These are phyloP conservation scores for Euphysa ruthae DNA, from an alignment of 30 jellyfish, hydroid and myxozoan species.

Conservation along the genomic window DNA sequence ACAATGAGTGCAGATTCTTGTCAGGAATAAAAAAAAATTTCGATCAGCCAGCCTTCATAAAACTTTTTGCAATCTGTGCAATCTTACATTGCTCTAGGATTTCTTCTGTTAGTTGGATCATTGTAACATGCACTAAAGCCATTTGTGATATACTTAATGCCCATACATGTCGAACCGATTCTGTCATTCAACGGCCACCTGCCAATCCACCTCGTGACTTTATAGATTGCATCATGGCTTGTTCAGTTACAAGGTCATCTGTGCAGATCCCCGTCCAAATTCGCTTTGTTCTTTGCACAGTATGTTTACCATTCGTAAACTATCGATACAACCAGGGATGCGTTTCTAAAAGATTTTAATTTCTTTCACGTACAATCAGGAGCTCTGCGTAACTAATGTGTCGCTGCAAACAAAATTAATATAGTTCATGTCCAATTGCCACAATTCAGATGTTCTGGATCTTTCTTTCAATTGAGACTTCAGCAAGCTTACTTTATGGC, in stretches of 20 bases:
- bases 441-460: no score
- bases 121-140: slow-evolving; percentile 29
- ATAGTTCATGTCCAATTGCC: no score
- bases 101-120: slow-evolving; percentile 17
- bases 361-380: slow-evolving; percentile 22
- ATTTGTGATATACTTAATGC: neutral
- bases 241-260: slow-evolving; percentile 7
- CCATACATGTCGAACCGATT: slow-evolving; percentile 25
- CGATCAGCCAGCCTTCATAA: neutral
- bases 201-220: slow-evolving; percentile 38
- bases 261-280: slow-evolving; percentile 42
- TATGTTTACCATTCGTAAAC: slow-evolving; percentile 8
- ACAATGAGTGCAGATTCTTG: neutral
- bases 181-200: slow-evolving; percentile 41
- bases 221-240: no score
- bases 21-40: neutral
- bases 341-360: slow-evolving; percentile 15
- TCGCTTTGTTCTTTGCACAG: slow-evolving; percentile 4
- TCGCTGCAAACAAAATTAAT: no score
- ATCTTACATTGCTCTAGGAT: slow-evolving; percentile 16
- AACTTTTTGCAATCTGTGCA: neutral
- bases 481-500: no score
- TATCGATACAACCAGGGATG: slow-evolving; percentile 6
- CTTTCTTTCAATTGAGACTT: no score
- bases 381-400: slow-evolving; percentile 34